phyloP scores from a whole-genome alignment of 2,113 vertebrate genomes.

The Elaphurus davidianus region DNA sequence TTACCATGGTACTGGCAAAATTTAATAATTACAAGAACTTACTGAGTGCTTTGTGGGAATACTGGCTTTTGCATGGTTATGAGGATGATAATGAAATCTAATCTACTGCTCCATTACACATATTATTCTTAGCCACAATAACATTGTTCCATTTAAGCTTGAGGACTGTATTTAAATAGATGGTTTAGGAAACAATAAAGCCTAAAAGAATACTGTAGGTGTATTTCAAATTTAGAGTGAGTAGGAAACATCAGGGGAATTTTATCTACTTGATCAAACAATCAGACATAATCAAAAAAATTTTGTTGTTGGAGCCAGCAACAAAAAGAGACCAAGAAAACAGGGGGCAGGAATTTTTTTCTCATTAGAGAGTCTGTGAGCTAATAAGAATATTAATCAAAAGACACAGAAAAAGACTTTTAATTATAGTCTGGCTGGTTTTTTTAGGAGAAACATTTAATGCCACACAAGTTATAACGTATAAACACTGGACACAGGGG shows the following conservation, averaged over 20 bases:
- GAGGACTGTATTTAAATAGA: conserved; percentile 62
- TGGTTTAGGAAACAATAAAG: conserved; percentile 72
- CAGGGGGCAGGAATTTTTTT: not conserved
- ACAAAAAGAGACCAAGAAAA: not conserved
- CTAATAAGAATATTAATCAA: conserved; percentile 52
- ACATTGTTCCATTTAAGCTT: conserved; percentile 27
- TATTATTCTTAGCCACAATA: conserved; percentile 59
- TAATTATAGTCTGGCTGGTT: not conserved
- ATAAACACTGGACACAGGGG: not conserved
- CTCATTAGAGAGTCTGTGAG: not conserved
- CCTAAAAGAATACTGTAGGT: conserved; percentile 52
- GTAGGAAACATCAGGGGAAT: conserved; percentile 57
- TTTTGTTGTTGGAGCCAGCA: not conserved
- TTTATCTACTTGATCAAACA: conserved; percentile 68
- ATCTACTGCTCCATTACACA: conserved; percentile 15
- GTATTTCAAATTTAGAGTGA: conserved; percentile 73
- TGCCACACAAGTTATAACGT: not conserved
- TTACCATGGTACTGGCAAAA: not conserved
- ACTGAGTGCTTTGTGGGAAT: not conserved
- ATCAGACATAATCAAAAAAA: conserved; percentile 28
- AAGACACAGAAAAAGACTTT: not conserved
- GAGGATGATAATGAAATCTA: conserved; percentile 25
- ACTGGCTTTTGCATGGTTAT: not conserved
- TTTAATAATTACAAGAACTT: not conserved
- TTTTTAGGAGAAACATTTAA: conserved; percentile 21